These are phyloP conservation scores for Plecotus auritus DNA, from an alignment of 2,113 vertebrate species.

Conservation along the genomic window DNA sequence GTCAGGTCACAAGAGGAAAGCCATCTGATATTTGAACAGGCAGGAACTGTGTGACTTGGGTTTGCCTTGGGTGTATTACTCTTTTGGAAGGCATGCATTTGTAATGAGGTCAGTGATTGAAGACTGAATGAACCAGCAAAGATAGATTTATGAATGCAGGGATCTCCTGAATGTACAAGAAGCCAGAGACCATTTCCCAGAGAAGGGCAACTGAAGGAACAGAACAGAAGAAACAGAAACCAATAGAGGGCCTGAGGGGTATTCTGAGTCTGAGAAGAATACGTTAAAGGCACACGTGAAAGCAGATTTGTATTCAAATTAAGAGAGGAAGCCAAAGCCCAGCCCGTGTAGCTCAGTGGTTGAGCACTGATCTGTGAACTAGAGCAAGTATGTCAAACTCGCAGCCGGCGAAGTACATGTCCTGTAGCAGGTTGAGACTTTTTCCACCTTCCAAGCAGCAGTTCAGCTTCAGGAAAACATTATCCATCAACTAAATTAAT, in stretches of 20 bases:
- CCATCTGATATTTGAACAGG: not conserved
- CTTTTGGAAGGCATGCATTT: not conserved
- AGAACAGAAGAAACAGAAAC: not conserved
- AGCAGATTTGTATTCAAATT: not conserved
- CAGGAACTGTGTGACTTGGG: not conserved
- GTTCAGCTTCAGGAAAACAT: not conserved
- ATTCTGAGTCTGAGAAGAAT: not conserved
- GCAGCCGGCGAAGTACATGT: fast-evolving
- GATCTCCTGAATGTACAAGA: not conserved
- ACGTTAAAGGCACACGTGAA: not conserved
- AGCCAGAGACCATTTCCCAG: not conserved
- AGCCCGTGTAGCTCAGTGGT: no score
- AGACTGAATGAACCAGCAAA: not conserved
- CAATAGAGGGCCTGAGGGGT: not conserved
- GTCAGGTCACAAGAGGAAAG: not conserved
- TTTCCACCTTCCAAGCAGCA: not conserved
- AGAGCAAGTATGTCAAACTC: no score
- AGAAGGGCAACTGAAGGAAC: no score
- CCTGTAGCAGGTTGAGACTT: not conserved
- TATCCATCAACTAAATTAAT: not conserved
- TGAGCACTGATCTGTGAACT: no score
- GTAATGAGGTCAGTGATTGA: not conserved
- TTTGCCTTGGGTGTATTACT: not conserved
- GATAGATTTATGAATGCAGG: not conserved
- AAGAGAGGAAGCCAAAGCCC: not conserved